A percentile compares a stretch with the other conserved stretches of the same genome.
phyloP scores from a whole-genome alignment of 2,113 vertebrate species.

The Cygnus buccinator region DNA sequence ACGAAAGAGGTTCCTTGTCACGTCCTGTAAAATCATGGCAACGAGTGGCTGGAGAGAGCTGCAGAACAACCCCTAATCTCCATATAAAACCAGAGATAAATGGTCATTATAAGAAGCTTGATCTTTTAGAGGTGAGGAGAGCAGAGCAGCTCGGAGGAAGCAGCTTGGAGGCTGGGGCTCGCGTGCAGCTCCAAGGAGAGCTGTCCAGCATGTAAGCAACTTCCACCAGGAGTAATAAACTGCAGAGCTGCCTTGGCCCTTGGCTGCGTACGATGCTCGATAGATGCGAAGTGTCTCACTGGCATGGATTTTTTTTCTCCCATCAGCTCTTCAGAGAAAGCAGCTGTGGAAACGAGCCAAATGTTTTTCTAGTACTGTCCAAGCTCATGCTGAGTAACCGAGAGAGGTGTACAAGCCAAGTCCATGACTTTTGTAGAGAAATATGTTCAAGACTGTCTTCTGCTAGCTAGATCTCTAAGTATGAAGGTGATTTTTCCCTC shows the following conservation, averaged over 20 bases:
- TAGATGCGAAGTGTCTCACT: not conserved
- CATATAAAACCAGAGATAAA: not conserved
- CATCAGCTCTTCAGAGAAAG: constrained; percentile 32
- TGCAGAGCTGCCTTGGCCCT: not conserved
- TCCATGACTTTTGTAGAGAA: constrained; percentile 53
- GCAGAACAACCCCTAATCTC: not conserved
- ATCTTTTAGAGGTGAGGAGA: not conserved
- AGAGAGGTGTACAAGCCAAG: constrained; percentile 49
- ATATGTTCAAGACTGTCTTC: constrained; percentile 37
- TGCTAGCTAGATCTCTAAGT: constrained; percentile 32
- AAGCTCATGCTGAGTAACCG: constrained; percentile 49
- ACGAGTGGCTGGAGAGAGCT: not conserved
- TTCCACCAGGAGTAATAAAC: not conserved
- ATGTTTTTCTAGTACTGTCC: constrained; percentile 24
- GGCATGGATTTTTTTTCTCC: not conserved
- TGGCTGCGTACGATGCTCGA: not conserved
- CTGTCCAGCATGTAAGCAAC: not conserved
- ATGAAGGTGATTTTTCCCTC: not conserved
- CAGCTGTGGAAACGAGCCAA: constrained; percentile 15
- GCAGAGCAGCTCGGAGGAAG: not conserved
- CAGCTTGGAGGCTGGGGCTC: not conserved
- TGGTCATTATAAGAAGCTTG: not conserved
- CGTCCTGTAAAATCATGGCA: not conserved
- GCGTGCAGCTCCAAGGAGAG: not conserved
- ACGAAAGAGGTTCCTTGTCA: not conserved